Evolutionary conservation across 2,797 vertebrate species (phyloP).

Genomic region (Xyrichtys novacula): DNA sequence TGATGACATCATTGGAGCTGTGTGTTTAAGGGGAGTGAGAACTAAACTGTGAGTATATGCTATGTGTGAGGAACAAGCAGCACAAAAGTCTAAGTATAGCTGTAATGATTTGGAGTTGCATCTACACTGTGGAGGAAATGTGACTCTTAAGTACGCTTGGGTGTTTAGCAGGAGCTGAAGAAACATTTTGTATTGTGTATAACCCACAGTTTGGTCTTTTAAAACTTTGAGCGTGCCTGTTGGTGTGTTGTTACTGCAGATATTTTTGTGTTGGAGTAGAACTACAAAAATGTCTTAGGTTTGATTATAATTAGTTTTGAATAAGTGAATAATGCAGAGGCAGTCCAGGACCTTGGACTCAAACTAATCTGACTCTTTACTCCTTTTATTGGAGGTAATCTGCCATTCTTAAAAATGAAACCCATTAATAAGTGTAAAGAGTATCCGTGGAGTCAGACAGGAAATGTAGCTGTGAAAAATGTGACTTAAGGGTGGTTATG

Average conservation of each 20-base stretch:
- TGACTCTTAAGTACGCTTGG: slow-evolving; percentile 25
- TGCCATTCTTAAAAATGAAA: slow-evolving; percentile 22
- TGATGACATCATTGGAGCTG: slow-evolving; percentile 11
- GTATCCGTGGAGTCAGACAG: slow-evolving; percentile 9
- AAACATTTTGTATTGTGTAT: neutral
- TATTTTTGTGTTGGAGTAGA: slow-evolving; percentile 13
- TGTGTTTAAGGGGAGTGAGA: slow-evolving; percentile 12
- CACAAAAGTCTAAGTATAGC: slow-evolving; percentile 32
- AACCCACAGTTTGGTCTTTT: neutral
- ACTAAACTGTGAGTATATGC: slow-evolving; percentile 22
- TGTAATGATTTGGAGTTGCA: slow-evolving; percentile 33
- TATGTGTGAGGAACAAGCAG: slow-evolving; percentile 21
- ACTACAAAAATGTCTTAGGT: slow-evolving; percentile 4
- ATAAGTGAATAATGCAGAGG: slow-evolving; percentile 9
- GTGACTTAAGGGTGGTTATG: slow-evolving; percentile 3
- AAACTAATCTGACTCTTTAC: slow-evolving; percentile 1
- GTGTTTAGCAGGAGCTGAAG: slow-evolving; percentile 9
- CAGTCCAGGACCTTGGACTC: neutral
- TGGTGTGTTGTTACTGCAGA: slow-evolving; percentile 14
- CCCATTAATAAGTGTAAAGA: slow-evolving; percentile 7
- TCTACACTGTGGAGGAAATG: slow-evolving; percentile 22
- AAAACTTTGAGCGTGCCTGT: neutral
- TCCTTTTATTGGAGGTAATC: neutral
- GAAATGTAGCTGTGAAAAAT: slow-evolving; percentile 15
- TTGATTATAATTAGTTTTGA: slow-evolving; percentile 6